Evolutionary conservation across 2,797 vertebrate species (phyloP).

Genomic region (Chrysocyon brachyurus): DNA sequence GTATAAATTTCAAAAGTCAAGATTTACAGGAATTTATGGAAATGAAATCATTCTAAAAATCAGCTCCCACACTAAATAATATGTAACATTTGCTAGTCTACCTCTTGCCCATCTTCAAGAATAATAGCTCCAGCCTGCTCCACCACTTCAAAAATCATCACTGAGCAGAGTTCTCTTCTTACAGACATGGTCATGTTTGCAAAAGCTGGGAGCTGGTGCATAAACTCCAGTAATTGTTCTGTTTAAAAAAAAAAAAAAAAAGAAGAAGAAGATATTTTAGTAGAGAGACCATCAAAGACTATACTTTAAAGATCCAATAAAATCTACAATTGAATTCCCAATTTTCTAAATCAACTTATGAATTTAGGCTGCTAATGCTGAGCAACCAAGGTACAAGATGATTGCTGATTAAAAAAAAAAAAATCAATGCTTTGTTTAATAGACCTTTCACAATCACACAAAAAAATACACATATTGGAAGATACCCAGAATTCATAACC

Average conservation of each 20-base stretch:
- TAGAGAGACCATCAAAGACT: conserved; percentile 48
- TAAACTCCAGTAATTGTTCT: conserved; percentile 94
- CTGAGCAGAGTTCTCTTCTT: conserved; percentile 93
- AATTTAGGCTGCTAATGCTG: not conserved
- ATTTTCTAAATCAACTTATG: conserved; percentile 15
- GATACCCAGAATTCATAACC: not conserved
- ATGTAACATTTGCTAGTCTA: conserved; percentile 76
- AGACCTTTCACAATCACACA: not conserved
- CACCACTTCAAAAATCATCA: conserved; percentile 94
- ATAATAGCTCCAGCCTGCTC: conserved; percentile 93
- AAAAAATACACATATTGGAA: not conserved
- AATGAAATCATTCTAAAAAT: conserved; percentile 53
- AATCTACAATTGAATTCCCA: conserved; percentile 25
- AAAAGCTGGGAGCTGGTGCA: conserved; percentile 95
- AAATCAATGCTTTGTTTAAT: not conserved
- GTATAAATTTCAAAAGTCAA: conserved; percentile 1
- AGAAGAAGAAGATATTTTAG: conserved; percentile 27
- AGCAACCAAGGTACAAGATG: not conserved
- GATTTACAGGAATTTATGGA: conserved; percentile 29
- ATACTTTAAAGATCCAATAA: not conserved
- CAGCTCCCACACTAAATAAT: not conserved
- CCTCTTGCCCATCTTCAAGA: conserved; percentile 91
- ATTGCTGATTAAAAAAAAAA: not conserved
- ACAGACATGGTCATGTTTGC: conserved; percentile 96
- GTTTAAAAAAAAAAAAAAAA: conserved; percentile 68